Evolutionary conservation across 2,113 vertebrate genomes (phyloP).

Genomic region (Tyto alba): DNA sequence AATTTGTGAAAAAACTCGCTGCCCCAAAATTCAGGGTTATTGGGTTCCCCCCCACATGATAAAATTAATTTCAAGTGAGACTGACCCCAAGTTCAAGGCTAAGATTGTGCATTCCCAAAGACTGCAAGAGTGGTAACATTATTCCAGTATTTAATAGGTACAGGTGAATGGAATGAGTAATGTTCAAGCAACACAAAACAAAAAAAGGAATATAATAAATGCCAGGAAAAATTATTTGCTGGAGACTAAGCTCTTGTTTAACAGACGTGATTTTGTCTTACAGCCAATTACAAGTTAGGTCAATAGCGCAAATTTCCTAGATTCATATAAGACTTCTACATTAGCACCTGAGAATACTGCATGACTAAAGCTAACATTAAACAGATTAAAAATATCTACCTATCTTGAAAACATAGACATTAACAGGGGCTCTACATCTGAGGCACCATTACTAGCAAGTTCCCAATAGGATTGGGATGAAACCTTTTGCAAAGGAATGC

Average conservation of each 20-base stretch:
- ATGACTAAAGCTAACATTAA: neutral
- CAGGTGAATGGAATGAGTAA: neutral
- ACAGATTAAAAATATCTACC: neutral
- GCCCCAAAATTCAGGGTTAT: neutral
- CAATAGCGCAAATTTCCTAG: neutral
- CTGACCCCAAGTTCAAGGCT: neutral
- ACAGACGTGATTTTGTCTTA: neutral
- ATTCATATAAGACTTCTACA: neutral
- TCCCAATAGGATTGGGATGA: neutral
- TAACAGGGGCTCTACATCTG: neutral
- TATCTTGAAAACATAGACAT: neutral
- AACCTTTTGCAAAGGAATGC: neutral
- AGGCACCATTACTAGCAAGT: neutral
- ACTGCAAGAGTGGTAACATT: neutral
- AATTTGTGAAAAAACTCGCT: neutral
- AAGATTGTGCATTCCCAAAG: neutral
- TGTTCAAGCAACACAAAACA: neutral
- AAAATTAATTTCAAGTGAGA: neutral
- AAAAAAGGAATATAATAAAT: neutral
- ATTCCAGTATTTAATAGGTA: neutral
- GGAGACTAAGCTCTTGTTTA: neutral
- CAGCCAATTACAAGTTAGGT: neutral
- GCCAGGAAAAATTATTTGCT: neutral
- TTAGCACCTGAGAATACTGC: neutral
- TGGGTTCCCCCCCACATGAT: rapidly evolving